Base-by-base conservation (phyloP, 2,888 invertebrate genomes). In the Ctenicera cuprea region DNA sequence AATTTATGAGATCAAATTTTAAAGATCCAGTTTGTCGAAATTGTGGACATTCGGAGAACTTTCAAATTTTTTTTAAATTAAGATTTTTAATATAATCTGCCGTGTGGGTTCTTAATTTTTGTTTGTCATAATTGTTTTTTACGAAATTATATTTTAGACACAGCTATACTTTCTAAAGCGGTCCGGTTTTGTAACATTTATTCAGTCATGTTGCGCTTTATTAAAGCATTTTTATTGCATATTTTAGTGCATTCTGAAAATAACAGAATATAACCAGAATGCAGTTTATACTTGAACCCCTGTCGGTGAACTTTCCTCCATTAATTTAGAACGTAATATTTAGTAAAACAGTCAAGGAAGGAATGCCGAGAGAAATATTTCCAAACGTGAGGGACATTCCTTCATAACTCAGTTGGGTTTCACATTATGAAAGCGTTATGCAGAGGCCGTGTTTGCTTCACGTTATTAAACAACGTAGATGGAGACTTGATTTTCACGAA, bases 331-430 rank as follows among this genome's bases (percentile, higher is more conserved):
- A 71, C 54, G 57, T 68, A 71, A 69, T 69, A 66, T 68, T 64
- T 72, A 65, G 72, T 66, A 65, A 54, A 68, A 69, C 69, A 71
- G 66, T 66, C 52, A 43, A 59, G 54, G 37, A 62, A 69, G 71
- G 70, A 74, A 72, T 72, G 74, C 61, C 43, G 59, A 38, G 48
- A 52, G 52, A 71, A 72, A 57, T 74, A 76, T 74, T 73, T 74
- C 66, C 52, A 45, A 73, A 70, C 67, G 59, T 67, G 66, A 71
- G 62, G 69, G 66, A 66, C 75, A 72, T 74, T 72, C 74, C 75
- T 68, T 76, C 75, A 74, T 74, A 74, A 74, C 70, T 74, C 69
- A 65, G 69, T 74, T 66, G 69, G 57, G 69, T 59, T 74, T 52
- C 59, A 61, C 50, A 61, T 72, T 67, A 72, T 67, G 50, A 65